Evolutionary conservation across 2,797 vertebrate species (phyloP).

Genomic region (Hirundo rustica): DNA sequence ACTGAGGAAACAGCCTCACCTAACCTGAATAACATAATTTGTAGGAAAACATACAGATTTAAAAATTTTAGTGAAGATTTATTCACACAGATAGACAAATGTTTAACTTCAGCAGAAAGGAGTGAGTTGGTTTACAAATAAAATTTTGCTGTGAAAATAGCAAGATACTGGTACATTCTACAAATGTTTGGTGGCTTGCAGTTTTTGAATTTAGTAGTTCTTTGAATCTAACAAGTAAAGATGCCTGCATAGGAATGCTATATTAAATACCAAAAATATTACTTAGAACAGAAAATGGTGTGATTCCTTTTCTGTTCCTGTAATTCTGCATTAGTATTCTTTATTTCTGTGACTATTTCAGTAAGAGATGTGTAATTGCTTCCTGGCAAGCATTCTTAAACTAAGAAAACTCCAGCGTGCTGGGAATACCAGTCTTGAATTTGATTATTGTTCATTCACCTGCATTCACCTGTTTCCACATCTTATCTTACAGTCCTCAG

Average conservation of each 20-base stretch:
- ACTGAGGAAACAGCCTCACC: background rate
- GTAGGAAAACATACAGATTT: background rate
- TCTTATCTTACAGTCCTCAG: background rate
- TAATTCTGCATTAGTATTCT: background rate
- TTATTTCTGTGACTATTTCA: background rate
- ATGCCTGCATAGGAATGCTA: background rate
- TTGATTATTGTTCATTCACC: background rate
- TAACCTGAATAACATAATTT: background rate
- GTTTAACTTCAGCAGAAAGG: background rate
- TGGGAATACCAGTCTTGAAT: background rate
- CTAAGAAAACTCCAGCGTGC: background rate
- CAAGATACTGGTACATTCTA: background rate
- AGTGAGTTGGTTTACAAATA: background rate
- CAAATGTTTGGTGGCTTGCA: background rate
- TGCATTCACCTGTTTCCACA: background rate
- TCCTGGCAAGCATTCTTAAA: background rate
- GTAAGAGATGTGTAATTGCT: background rate
- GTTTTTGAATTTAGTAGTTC: background rate
- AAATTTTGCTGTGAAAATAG: background rate
- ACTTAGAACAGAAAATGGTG: background rate
- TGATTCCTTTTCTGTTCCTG: background rate
- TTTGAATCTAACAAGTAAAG: background rate
- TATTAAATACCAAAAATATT: background rate
- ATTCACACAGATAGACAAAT: background rate
- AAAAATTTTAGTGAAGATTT: background rate